phyloP scores from a whole-genome alignment of 1,140 invertebrate genomes.

The Bradysia coprophila region DNA sequence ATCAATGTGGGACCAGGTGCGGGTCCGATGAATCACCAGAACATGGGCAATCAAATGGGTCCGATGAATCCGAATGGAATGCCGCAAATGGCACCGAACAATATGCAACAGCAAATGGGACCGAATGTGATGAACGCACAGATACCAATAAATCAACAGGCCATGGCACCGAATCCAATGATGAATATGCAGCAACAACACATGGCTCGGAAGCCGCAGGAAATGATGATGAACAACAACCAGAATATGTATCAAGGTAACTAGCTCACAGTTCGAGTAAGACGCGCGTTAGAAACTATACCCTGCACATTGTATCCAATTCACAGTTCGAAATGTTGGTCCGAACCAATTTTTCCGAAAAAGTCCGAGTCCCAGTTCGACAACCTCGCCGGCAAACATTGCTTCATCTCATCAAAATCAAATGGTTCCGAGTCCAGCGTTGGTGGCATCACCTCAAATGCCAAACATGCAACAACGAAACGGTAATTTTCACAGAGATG shows the following conservation, averaged over 20 bases:
- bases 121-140: not conserved
- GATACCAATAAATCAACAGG: slow-evolving; percentile 1
- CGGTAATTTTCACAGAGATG: slow-evolving; percentile 3
- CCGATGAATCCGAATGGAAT: not conserved
- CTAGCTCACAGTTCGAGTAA: not conserved
- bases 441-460: slow-evolving; percentile 43
- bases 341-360: slow-evolving; percentile 31
- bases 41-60: not conserved
- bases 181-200: slow-evolving; percentile 17
- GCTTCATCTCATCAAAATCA: not conserved
- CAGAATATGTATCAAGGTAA: not conserved
- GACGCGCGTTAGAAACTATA: not conserved
- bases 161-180: slow-evolving; percentile 16
- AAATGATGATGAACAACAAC: slow-evolving; percentile 17
- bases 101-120: not conserved
- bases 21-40: not conserved
- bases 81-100: not conserved
- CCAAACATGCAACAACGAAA: slow-evolving; percentile 24
- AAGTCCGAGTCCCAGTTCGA: slow-evolving; percentile 27
- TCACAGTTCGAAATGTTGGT: slow-evolving; percentile 25
- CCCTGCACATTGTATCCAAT: slow-evolving; percentile 5
- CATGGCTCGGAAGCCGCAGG: slow-evolving; percentile 7
- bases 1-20: not conserved
- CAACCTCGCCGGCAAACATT: slow-evolving; percentile 11
- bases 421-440: slow-evolving; percentile 38